phyloP scores from a whole-genome alignment of 2,888 invertebrate species.

The Nomada ferruginata region DNA sequence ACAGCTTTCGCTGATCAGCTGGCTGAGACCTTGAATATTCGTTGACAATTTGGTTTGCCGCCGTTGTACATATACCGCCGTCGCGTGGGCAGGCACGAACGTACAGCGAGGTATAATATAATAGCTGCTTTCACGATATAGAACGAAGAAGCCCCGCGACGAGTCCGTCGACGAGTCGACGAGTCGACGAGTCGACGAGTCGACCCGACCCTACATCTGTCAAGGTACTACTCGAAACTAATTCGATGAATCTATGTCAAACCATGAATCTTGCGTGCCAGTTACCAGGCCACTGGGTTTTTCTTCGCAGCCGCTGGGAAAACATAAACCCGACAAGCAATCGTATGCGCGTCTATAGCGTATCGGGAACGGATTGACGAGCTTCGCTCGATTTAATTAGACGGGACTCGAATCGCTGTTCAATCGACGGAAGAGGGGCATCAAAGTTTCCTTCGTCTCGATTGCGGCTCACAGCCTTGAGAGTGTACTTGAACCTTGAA shows the following conservation, averaged over 20 bases:
- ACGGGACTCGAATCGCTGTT: not conserved
- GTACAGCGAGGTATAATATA: not conserved
- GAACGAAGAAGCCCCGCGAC: conserved; percentile 8
- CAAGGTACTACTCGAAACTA: conserved; percentile 25
- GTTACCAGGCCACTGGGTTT: conserved; percentile 20
- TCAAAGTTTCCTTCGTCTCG: too few species aligned
- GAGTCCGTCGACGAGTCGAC: not conserved
- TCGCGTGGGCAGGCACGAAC: not conserved
- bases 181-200: not conserved
- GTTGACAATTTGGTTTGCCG: too few species aligned
- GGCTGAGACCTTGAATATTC: too few species aligned
- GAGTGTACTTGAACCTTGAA: too few species aligned
- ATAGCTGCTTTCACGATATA: not conserved
- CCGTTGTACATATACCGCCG: too few species aligned
- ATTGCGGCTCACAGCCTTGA: too few species aligned
- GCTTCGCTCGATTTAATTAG: conserved; percentile 18
- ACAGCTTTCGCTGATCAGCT: too few species aligned
- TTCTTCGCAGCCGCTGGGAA: not conserved
- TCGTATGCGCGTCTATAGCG: too few species aligned
- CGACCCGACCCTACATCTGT: conserved; percentile 28
- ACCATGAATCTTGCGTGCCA: conserved; percentile 7
- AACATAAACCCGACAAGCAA: too few species aligned
- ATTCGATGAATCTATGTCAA: conserved; percentile 52
- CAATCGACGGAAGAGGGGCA: not conserved
- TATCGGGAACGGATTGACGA: not conserved